A percentile compares a stretch with the other conserved stretches of the same genome.
Conservation (phyloP, 1,140 invertebrate species). For the Lucilia cuprina region DNA sequence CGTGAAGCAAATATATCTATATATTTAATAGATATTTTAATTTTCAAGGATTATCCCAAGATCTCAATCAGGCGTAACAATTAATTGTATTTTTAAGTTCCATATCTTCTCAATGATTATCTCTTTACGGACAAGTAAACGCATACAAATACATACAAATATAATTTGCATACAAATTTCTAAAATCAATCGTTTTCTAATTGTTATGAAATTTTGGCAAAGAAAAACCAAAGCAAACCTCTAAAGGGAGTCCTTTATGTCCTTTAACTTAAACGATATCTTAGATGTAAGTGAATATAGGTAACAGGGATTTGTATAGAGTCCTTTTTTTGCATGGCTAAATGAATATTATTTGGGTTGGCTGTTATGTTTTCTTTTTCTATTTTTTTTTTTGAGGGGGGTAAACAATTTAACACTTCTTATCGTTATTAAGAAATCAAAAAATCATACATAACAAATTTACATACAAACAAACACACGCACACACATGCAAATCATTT, state of each 20-base stretch:
- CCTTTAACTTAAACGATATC: not conserved
- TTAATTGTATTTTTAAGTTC: not conserved
- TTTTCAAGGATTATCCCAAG: not conserved
- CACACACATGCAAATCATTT: no score
- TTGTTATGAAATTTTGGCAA: not conserved
- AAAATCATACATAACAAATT: not conserved
- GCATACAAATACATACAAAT: not conserved
- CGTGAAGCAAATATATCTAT: no score
- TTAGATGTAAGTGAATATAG: not conserved
- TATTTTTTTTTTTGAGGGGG: not conserved
- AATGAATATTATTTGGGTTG: no score
- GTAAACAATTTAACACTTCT: constrained; percentile 2
- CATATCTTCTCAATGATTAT: not conserved
- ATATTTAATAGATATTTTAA: not conserved
- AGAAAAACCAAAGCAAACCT: not conserved
- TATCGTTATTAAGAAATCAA: not conserved
- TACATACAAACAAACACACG: not conserved
- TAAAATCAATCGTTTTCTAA: not conserved
- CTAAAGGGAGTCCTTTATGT: not conserved
- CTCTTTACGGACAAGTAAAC: not conserved
- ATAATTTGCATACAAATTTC: not conserved
- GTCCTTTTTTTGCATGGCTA: no score
- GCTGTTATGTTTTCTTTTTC: no score
- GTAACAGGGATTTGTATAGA: not conserved
- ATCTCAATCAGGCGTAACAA: not conserved